Evolutionary conservation across 1,140 invertebrate species (phyloP), one percentile per base, ranked within the genome.

Genomic region (Carcinoscorpius rotundicauda): DNA sequence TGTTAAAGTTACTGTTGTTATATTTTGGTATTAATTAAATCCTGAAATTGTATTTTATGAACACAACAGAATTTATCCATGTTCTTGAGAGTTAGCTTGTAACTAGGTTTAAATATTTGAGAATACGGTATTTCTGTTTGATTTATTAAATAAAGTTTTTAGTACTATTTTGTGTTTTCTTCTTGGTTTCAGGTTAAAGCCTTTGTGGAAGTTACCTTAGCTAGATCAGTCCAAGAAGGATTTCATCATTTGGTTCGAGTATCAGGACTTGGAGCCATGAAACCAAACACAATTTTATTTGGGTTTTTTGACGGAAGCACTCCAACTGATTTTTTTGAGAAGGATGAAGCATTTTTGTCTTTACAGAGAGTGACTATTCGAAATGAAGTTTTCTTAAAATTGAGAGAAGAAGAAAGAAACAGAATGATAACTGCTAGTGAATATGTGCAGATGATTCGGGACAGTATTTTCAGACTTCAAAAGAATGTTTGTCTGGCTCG

Each of bases 251-350:
- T 99, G 58, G 86, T 95, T 49, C 81, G 95, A 51, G 78, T 98
- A 58, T 88, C 92, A 10, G 97, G 97, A 6, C 84, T 99, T 71
- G 97, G 97, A 4, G 97, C 96, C 5, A 98, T 99, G 95, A 97
- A 98, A 76, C 95, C 95, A 0, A 98, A 99, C 75, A 98, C 96
- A 0, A 89, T 99, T 63, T 78, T 83, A 53, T 71, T 84, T 51
- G 84, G 94, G 4, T 98, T 98, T 78, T 86, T 93, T 61, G 91
- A 94, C 71, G 81, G 85, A 11, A 82, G 87, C 66, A 70, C 78
- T 4, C 87, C 86, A 4, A 75, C 76, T 51, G 88, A 95, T 74
- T 93, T 91, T 73, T 87, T 93, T 64, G 74, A 81, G 62, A 69
- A 64, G 56, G 68, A 68, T 63, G 53, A 49, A 56, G 68, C 50